Base-by-base conservation (phyloP, 1,140 invertebrate genomes). In the Drosophila lowei region DNA sequence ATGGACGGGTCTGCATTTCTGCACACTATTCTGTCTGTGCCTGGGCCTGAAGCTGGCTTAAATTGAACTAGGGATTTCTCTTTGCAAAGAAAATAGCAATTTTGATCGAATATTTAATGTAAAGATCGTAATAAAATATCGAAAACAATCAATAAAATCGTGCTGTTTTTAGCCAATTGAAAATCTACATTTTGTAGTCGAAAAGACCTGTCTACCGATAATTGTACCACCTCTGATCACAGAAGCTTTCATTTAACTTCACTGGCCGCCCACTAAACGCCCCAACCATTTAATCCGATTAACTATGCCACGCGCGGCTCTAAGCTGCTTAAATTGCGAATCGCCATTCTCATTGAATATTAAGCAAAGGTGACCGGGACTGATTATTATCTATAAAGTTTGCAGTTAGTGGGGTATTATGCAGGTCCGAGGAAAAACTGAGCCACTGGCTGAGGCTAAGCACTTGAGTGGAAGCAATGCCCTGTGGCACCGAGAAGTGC, bases 321-420 rank as follows among this genome's bases (percentile, higher is more conserved):
- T 42, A 49, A 68, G 50, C 64, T 7, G 15, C 41, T 57, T 62
- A 18, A 57, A 44, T 57, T 44, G 23, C 9, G 5, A n/a, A 18
- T 34, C n/a, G 28, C 30, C 42, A 34, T 9, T 56, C 21, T 30
- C 38, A 9, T 23, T 55, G 46, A 68, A 56, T 67, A 68, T 49
- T 34, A 67, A 42, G 6, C 23, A 62, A 15, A 21, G 49, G 57
- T 4, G 18, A 13, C 21, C n/a, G 18, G 30, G 9, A 18, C 1
- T 38, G 62, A 64, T 65, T 62, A 65, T 64, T 43, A 62, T 21
- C 59, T 68, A 47, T 60, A 67, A 47, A 42, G 15, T 73, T 48
- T 4, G 23, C 30, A 42, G 8, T 34, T 15, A 49, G 25, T 28
- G 13, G 42, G 30, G 6, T 38, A 62, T 38, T 54, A 21, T 7